Conservation (phyloP, 2,888 invertebrate species). For the Odontothrips loti region DNA sequence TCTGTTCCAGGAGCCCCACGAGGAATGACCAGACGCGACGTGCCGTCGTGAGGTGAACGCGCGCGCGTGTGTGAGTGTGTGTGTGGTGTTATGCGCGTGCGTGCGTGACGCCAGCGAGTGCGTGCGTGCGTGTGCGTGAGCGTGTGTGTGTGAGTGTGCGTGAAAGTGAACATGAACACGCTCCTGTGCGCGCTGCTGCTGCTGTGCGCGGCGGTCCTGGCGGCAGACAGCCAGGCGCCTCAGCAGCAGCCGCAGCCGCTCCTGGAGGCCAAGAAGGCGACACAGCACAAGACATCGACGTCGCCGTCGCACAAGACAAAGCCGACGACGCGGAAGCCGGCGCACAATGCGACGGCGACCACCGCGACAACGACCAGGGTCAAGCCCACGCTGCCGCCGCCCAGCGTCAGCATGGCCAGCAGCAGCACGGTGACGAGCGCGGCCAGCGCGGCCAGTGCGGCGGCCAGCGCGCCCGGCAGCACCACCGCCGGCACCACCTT, state of each 20-base stretch:
- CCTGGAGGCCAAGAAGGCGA: constrained; percentile 2
- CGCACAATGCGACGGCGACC: constrained; percentile 47
- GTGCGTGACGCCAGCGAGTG: not conserved
- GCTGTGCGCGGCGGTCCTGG: not conserved
- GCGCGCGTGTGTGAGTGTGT: too few species aligned
- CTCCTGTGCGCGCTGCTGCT: constrained; percentile 14
- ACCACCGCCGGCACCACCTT: constrained; percentile 41
- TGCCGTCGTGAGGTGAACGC: too few species aligned
- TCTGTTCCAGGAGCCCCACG: too few species aligned
- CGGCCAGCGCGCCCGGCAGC: constrained; percentile 36
- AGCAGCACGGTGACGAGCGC: not conserved
- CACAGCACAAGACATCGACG: not conserved
- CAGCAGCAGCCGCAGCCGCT: not conserved
- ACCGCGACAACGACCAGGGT: constrained; percentile 36
- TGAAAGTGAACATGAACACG: not conserved
- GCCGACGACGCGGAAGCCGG: constrained; percentile 33
- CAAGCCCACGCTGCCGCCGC: not conserved
- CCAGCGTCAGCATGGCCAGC: not conserved
- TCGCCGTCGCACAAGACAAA: constrained; percentile 15
- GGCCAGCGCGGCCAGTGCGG: constrained; percentile 34
- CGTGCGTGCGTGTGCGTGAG: not conserved
- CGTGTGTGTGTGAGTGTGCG: not conserved
- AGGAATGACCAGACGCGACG: too few species aligned
- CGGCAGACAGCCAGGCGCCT: not conserved
- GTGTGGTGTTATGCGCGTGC: too few species aligned